A percentile compares a stretch with the other conserved stretches of the same genome.
Conservation (phyloP, 1,140 invertebrate genomes). For the Gryon sp. region DNA sequence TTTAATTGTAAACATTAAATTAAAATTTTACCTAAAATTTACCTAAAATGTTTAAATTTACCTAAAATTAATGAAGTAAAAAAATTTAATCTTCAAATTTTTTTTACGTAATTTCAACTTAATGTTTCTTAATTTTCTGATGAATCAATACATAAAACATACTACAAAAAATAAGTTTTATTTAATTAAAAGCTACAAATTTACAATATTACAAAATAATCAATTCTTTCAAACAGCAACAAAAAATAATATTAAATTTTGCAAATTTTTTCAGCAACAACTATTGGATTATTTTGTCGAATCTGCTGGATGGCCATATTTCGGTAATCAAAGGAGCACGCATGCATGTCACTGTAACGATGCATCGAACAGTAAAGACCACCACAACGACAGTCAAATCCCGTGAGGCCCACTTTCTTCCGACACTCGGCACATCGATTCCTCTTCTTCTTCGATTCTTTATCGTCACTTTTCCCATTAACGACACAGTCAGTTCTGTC, state of each 20-base stretch:
- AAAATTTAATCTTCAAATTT: too few relatives aligned
- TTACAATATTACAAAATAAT: too few relatives aligned
- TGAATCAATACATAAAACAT: too few relatives aligned
- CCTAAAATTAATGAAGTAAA: too few relatives aligned
- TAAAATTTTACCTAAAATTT: too few relatives aligned
- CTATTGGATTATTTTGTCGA: slow-evolving; percentile 99
- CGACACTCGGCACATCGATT: slow-evolving; percentile 98
- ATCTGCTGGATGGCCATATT: slow-evolving; percentile 99
- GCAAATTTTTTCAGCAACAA: slow-evolving; percentile 99
- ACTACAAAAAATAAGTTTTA: too few relatives aligned
- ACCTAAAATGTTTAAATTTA: too few relatives aligned
- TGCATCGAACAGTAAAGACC: slow-evolving; percentile 98
- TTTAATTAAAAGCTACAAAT: too few relatives aligned
- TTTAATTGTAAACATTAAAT: too few relatives aligned
- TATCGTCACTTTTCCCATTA: slow-evolving; percentile 88
- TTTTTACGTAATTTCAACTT: too few relatives aligned
- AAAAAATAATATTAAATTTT: slow-evolving; percentile 88
- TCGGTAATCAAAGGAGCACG: slow-evolving; percentile 99
- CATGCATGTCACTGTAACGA: slow-evolving; percentile 99
- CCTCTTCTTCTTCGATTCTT: slow-evolving; percentile 95
- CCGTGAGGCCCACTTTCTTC: slow-evolving; percentile 99
- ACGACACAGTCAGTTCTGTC: slow-evolving; percentile 81
- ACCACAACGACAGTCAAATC: slow-evolving; percentile 99
- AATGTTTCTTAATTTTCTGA: too few relatives aligned
- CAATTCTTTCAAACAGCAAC: too few relatives aligned